phyloP scores from a whole-genome alignment of 1,140 invertebrate genomes.

The Neoseiulus cucumeris region DNA sequence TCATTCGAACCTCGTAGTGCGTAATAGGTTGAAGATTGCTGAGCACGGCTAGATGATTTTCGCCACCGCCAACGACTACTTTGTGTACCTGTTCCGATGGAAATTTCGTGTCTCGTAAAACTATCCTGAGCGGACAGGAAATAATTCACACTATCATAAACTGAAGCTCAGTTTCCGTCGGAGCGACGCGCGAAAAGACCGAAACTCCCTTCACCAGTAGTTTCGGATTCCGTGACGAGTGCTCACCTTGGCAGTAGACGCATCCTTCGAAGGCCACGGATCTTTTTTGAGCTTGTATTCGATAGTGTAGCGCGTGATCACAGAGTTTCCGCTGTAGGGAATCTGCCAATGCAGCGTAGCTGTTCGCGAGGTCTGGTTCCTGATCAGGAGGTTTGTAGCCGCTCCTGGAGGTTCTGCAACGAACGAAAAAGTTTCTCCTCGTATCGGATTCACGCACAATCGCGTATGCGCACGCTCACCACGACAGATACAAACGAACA shows the following conservation, averaged over 20 bases:
- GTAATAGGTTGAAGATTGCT: neutral
- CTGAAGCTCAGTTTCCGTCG: no score
- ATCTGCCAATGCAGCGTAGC: conserved; percentile 77
- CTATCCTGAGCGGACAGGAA: no score
- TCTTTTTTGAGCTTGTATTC: conserved; percentile 56
- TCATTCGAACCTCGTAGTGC: conserved; percentile 1
- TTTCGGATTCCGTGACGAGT: neutral
- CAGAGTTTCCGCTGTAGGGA: conserved; percentile 72
- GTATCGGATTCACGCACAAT: no score
- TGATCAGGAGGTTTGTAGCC: neutral
- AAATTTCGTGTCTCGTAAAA: no score
- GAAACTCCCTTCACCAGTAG: no score
- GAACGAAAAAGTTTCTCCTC: neutral
- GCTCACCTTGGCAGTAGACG: neutral
- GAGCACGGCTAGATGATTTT: neutral
- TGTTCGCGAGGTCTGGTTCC: conserved; percentile 36
- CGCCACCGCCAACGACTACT: neutral
- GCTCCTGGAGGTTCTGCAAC: conserved; percentile 7
- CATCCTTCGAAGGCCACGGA: neutral
- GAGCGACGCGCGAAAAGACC: no score
- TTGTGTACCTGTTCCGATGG: neutral
- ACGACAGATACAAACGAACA: no score
- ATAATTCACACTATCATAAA: no score
- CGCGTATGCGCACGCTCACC: no score
- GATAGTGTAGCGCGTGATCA: conserved; percentile 58